Evolutionary conservation across 2,888 invertebrate genomes (phyloP).

Genomic region (Drosophila tripunctata): DNA sequence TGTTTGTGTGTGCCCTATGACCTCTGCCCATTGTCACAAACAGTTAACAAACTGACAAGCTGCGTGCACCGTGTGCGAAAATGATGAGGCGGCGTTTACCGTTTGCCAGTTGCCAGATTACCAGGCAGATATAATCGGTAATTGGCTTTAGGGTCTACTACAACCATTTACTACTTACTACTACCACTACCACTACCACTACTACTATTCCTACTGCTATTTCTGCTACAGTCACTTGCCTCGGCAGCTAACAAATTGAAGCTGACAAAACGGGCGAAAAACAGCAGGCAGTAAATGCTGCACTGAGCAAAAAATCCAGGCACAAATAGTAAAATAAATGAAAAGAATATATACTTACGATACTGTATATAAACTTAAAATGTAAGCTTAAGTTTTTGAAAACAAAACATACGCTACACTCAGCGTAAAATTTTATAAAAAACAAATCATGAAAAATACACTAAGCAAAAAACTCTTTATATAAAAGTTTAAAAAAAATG

Average conservation of each 20-base stretch:
- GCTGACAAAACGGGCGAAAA: conserved; percentile 10
- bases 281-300: conserved; percentile 33
- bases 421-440: too few relatives aligned
- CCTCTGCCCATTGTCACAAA: conserved; percentile 54
- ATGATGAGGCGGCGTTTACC: conserved; percentile 47
- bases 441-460: too few relatives aligned
- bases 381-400: neutral
- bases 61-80: conserved; percentile 30
- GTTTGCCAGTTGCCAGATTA: conserved; percentile 33
- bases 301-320: conserved; percentile 11
- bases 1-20: conserved; percentile 21
- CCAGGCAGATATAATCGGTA: conserved; percentile 71
- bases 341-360: too few relatives aligned
- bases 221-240: conserved; percentile 5
- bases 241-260: conserved; percentile 42
- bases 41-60: conserved; percentile 44
- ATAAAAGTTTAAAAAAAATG: too few relatives aligned
- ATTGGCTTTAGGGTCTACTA: conserved; percentile 56
- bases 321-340: neutral
- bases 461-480: too few relatives aligned
- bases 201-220: neutral
- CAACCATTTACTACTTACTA: neutral
- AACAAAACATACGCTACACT: too few relatives aligned
- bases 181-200: neutral
- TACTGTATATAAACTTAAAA: neutral